Base-by-base conservation (phyloP, 2,113 vertebrate genomes). In the Lophius piscatorius region DNA sequence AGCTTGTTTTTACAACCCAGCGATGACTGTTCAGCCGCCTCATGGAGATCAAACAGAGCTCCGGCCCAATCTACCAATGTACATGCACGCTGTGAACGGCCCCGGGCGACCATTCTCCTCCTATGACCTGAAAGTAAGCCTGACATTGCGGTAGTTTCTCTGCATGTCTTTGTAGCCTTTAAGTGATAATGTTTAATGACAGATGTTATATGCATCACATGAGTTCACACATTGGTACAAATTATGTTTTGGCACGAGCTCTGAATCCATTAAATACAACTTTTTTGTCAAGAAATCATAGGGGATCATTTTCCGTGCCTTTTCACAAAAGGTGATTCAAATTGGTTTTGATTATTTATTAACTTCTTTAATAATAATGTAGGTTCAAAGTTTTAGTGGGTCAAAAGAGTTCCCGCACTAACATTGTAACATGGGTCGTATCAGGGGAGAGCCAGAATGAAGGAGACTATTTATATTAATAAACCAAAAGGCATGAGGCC, bases 1-100 rank as follows among this genome's bases (percentile, higher is more conserved):
- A 66, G 90, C 94, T 18, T 95, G 94, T 72, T 92, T 94, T 44
- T 84, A 92, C 38, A 91, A 82, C 11, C 93, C 92, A 0, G 83
- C 86, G 0, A 79, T 88, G 36, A 4, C 63, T 69, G 65, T 91
- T 65, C 94, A 94, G 77, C 89, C 92, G 85, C 76, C 74, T 0
- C 81, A 87, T 11, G 73, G 71, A 49, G 88, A 89, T 54, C 79
- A 87, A 58, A 47, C 72, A 0, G 91, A 92, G 50, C 63, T 84
- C 16, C 82, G 79, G 20, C 67, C 83, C 59, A 73, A 65, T 22
- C 17, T 74, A 29, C 80, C 87, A 0, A 81, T 90, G 62, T 87
- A 90, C 76, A 80, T 88, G 74, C 87, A 87, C 34, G 57, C 83
- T 1, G 90, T 90, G 41, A 91, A 91, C 84, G 91, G 91, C 75